Conservation (phyloP, 1,140 invertebrate species). For the Papilio aristodemus region DNA sequence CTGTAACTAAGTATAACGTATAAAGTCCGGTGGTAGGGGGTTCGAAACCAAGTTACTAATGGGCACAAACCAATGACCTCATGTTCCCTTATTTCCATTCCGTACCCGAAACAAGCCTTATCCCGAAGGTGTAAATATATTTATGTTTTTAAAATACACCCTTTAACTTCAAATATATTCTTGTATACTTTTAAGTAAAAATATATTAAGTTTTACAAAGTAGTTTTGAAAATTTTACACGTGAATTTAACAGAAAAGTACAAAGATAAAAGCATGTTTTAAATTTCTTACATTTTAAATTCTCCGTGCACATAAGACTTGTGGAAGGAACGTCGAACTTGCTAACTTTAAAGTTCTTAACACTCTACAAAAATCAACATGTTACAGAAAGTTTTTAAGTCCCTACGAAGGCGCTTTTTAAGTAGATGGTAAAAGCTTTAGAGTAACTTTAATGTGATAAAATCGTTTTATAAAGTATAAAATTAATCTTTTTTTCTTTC, state of each 20-base stretch:
- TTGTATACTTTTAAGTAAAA: not conserved
- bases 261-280: not conserved
- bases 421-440: not conserved
- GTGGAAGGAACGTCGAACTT: constrained; percentile 6
- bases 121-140: too few species aligned
- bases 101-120: too few species aligned
- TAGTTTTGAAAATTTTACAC: not conserved
- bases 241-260: not conserved
- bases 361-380: constrained; percentile 21
- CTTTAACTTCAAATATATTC: too few species aligned
- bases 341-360: constrained; percentile 6
- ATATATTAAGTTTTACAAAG: not conserved
- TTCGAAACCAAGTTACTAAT: not conserved
- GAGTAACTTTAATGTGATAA: not conserved
- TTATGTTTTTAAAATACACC: too few species aligned
- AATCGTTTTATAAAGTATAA: too few species aligned
- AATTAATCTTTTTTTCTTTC: too few species aligned
- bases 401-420: not conserved
- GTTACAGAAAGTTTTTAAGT: constrained; percentile 14
- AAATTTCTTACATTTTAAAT: constrained; percentile 19
- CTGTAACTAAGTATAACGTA: not conserved
- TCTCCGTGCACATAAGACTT: not conserved
- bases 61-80: too few species aligned
- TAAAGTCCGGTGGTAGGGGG: not conserved
- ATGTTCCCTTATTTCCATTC: too few species aligned